Conservation (phyloP, 2,888 invertebrate species). For the Eristalis tenax region DNA sequence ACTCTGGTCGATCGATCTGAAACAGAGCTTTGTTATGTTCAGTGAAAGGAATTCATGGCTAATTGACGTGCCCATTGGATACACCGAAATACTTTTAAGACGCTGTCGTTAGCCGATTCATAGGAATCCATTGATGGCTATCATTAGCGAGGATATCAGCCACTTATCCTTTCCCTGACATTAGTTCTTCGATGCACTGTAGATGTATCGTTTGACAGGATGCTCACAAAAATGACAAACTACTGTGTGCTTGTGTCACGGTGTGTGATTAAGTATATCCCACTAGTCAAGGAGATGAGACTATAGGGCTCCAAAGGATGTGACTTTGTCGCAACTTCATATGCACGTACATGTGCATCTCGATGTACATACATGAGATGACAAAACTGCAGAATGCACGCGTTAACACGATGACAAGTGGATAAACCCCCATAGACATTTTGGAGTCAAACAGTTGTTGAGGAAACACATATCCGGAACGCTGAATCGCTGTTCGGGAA, state of each 20-base stretch:
- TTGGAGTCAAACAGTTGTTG: slow-evolving; percentile 37
- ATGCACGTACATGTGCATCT: background rate
- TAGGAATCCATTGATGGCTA: slow-evolving; percentile 47
- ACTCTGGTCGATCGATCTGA: slow-evolving; percentile 31
- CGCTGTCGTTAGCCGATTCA: slow-evolving; percentile 20
- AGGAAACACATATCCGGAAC: slow-evolving; percentile 5
- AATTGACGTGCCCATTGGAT: slow-evolving; percentile 56
- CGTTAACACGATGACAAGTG: slow-evolving; percentile 54
- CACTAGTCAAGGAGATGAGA: background rate
- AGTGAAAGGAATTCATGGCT: slow-evolving; percentile 54
- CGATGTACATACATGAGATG: slow-evolving; percentile 45
- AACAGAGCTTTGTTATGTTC: slow-evolving; percentile 18
- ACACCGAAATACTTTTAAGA: slow-evolving; percentile 67
- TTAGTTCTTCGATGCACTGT: background rate
- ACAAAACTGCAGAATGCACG: slow-evolving; percentile 50
- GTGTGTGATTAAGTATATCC: slow-evolving; percentile 22
- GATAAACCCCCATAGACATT: slow-evolving; percentile 34
- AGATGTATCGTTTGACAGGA: slow-evolving; percentile 17
- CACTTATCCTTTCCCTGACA: slow-evolving; percentile 28
- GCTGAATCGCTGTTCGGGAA: background rate
- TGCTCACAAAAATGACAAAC: slow-evolving; percentile 27
- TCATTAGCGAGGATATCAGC: slow-evolving; percentile 55
- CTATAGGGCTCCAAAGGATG: background rate
- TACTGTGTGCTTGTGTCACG: slow-evolving; percentile 7
- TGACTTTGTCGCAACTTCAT: background rate